Conservation (phyloP, 2,888 invertebrate genomes). For the Tipula unca region DNA sequence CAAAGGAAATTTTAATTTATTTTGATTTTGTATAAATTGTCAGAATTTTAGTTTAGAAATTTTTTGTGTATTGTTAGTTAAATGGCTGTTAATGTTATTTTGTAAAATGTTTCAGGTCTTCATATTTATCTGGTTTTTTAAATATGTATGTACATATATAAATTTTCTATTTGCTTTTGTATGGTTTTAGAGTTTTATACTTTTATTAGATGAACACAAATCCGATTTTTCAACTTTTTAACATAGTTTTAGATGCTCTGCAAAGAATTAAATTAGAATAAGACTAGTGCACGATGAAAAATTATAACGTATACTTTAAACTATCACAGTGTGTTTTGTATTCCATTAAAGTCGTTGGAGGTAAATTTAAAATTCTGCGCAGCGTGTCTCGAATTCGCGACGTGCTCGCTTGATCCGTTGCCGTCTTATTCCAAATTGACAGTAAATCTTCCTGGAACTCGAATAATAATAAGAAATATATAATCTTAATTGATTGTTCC, state of each 20-base stretch:
- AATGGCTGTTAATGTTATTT: neutral
- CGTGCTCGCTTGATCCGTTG: conserved; percentile 80
- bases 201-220: neutral
- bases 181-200: neutral
- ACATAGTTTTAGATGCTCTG: conserved; percentile 20
- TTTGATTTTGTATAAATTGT: neutral
- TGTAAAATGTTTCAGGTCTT: neutral
- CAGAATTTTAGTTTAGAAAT: neutral
- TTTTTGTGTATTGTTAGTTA: neutral
- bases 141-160: neutral
- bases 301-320: conserved; percentile 53
- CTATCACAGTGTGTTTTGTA: conserved; percentile 81
- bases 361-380: conserved; percentile 89
- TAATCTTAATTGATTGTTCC: neutral
- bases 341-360: conserved; percentile 85
- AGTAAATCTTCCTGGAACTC: conserved; percentile 78
- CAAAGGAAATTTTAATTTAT: neutral
- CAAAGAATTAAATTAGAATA: neutral
- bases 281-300: neutral
- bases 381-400: conserved; percentile 90
- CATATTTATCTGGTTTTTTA: neutral
- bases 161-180: neutral
- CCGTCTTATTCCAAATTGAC: conserved; percentile 95
- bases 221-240: conserved; percentile 18
- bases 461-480: neutral